Evolutionary conservation across 1,140 invertebrate genomes (phyloP).

Genomic region (Mamestra configurata): DNA sequence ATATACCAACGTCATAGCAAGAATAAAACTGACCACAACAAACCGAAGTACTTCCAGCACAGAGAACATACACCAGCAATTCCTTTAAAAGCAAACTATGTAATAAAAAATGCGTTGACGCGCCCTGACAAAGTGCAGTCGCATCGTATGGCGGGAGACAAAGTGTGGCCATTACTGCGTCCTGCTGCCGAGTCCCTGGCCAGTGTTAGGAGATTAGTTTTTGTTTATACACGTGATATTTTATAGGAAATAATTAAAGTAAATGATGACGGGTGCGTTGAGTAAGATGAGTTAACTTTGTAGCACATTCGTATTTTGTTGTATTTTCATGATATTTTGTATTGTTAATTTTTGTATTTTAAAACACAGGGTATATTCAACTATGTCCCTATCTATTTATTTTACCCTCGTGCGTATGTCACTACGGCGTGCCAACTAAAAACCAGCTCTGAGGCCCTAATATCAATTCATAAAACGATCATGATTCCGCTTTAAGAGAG

Average conservation of each 20-base stretch:
- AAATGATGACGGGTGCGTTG: background rate
- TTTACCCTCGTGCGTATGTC: no score
- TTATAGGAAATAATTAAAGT: conserved; percentile 33
- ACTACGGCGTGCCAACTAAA: no score
- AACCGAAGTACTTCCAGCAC: conserved; percentile 22
- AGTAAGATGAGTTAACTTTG: background rate
- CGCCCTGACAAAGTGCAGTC: conserved; percentile 53
- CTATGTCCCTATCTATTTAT: no score
- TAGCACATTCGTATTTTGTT: no score
- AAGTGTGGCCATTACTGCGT: conserved; percentile 49
- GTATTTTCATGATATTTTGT: no score
- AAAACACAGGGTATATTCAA: no score
- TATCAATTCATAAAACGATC: no score
- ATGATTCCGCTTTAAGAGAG: no score
- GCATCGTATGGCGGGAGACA: conserved; percentile 51
- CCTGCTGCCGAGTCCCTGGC: conserved; percentile 17
- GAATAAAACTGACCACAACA: background rate
- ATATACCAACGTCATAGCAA: background rate
- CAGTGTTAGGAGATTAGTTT: conserved; percentile 35
- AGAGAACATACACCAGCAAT: conserved; percentile 33
- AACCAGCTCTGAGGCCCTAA: no score
- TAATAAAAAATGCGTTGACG: conserved; percentile 51
- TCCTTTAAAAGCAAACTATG: conserved; percentile 43
- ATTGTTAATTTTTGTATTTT: no score
- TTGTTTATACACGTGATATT: conserved; percentile 16